Conservation (phyloP, 2,113 vertebrate species). For the Tenebrosternarchus preto region DNA sequence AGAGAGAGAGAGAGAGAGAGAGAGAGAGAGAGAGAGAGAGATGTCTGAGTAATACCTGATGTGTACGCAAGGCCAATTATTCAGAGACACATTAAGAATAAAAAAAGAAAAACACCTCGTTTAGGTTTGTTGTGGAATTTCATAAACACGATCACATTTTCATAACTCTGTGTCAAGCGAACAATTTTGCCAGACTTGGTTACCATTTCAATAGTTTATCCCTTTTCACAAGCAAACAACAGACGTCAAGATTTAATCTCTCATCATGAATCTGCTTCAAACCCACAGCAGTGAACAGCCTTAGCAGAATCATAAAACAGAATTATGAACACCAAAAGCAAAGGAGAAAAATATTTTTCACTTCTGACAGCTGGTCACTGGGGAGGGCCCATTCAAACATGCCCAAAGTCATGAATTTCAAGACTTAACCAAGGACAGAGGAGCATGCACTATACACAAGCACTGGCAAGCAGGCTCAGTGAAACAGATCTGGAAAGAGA, state of each 20-base stretch:
- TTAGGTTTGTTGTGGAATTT: conserved; percentile 8
- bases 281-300: neutral
- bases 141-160: neutral
- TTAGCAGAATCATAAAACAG: conserved; percentile 37
- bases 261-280: conserved; percentile 29
- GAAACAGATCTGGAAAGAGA: conserved; percentile 3
- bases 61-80: neutral
- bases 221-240: conserved; percentile 45
- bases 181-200: neutral
- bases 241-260: conserved; percentile 44
- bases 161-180: neutral
- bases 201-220: neutral
- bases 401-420: conserved; percentile 24
- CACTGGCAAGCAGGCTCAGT: neutral
- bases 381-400: conserved; percentile 19
- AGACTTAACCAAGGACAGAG: conserved; percentile 24
- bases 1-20: conserved; percentile 14
- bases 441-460: conserved; percentile 3
- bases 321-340: conserved; percentile 18
- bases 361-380: conserved; percentile 32
- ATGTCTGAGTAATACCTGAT: too few species aligned
- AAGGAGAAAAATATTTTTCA: conserved; percentile 31
- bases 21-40: neutral
- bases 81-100: conserved; percentile 29
- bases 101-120: neutral